Evolutionary conservation across 2,113 vertebrate species (phyloP), one percentile per base, ranked within the genome.

Genomic region (Lonchura striata): DNA sequence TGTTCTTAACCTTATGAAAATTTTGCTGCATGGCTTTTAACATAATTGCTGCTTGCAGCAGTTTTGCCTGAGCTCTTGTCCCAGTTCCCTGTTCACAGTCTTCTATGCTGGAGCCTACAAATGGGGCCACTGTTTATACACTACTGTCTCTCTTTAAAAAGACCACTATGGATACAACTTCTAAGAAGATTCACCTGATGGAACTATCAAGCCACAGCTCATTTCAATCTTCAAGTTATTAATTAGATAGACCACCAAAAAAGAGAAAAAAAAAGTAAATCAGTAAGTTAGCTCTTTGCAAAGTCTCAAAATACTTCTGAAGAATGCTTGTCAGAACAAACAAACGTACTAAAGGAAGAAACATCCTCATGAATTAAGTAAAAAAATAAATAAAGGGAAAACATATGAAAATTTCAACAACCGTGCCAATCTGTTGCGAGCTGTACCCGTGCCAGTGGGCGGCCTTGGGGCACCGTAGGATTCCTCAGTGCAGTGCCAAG

Each of bases 401-500:
- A 86, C 86, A 96, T 77, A 83, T 21, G 87, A 77, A 94, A 89
- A 86, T 91, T 84, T 75, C 80, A 91, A 88, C 81, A 88, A 90
- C 94, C 37, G 6, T 42, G 61, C 96, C 96, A 93, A 97, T 97
- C 96, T 97, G 97, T 95, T 97, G 92, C 3, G 22, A 96, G 94
- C 97, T 98, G 97, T 97, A 92, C 47, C 91, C 60, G 15, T 94
- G 97, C 98, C 97, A 98, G 97, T 80, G 92, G 95, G 95, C 46
- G 92, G 97, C 97, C 97, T 94, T 33, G 1, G 96, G 98, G 97
- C 98, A 53, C 97, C 8, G 93, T 88, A 95, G 97, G 98, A 95
- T 97, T 97, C 97, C 97, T 98, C 97, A 95, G 87, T 44, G 39
- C 91, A 97, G 96, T 98, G 98, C 98, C 98, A 98, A 98, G 97